Conservation (phyloP, 2,797 vertebrate species). For the Eupleurogrammus muticus region DNA sequence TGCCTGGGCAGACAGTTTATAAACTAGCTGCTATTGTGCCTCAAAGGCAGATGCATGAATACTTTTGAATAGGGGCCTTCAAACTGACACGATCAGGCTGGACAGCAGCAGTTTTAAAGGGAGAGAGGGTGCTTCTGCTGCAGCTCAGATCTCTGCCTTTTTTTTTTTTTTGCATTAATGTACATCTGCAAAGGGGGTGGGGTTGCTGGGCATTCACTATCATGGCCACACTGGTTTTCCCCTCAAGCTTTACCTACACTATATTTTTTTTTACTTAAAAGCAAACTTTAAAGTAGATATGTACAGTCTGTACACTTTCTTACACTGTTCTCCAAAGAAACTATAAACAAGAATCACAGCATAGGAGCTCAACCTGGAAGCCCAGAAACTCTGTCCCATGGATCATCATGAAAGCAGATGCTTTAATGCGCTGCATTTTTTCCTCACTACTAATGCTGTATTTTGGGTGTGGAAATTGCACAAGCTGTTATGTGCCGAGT, state of each 20-base stretch:
- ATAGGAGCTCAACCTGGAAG: background rate
- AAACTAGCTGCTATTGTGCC: constrained; percentile 95
- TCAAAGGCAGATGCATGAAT: constrained; percentile 96
- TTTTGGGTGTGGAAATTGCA: constrained; percentile 41
- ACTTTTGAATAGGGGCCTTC: constrained; percentile 95
- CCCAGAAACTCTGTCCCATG: constrained; percentile 9
- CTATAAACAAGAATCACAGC: background rate
- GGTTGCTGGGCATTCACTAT: constrained; percentile 52
- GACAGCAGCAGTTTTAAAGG: constrained; percentile 95
- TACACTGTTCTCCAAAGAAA: constrained; percentile 12
- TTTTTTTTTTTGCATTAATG: constrained; percentile 88
- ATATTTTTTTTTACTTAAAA: constrained; percentile 35
- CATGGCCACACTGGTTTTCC: constrained; percentile 43
- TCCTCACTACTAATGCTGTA: background rate
- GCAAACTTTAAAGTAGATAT: constrained; percentile 12
- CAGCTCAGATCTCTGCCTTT: constrained; percentile 80
- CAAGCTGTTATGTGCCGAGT: constrained; percentile 25
- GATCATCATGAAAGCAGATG: constrained; percentile 37
- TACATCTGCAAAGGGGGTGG: constrained; percentile 83
- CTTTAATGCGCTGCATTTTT: constrained; percentile 35
- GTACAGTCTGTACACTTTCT: constrained; percentile 1
- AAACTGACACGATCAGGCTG: constrained; percentile 98
- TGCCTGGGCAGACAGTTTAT: constrained; percentile 96
- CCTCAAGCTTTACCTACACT: constrained; percentile 30
- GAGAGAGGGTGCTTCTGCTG: constrained; percentile 82